Evolutionary conservation across 2,113 vertebrate species (phyloP).

Genomic region (Hemichromis elongatus): DNA sequence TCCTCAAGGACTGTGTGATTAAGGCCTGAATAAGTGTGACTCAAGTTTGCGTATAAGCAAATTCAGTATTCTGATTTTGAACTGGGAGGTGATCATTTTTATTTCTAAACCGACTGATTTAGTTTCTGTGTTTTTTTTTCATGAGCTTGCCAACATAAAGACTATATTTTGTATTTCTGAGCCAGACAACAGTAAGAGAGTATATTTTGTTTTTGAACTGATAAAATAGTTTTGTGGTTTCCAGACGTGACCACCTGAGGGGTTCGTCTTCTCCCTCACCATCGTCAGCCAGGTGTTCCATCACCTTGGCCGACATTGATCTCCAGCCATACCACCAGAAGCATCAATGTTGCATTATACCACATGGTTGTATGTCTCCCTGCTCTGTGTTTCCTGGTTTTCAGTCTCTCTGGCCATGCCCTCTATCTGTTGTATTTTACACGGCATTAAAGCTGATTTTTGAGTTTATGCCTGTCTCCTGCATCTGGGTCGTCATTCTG

Average conservation of each 20-base stretch:
- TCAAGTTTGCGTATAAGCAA: background rate
- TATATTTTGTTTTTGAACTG: accelerated
- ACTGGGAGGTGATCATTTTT: accelerated
- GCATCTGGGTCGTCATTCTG: no score
- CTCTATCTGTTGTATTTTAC: background rate
- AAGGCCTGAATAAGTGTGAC: background rate
- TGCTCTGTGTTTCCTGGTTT: background rate
- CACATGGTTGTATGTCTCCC: accelerated
- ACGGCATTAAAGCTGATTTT: background rate
- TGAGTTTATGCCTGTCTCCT: accelerated
- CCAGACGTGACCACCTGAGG: background rate
- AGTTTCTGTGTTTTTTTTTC: background rate
- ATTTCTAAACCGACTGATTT: background rate
- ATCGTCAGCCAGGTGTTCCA: background rate
- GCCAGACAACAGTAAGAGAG: background rate
- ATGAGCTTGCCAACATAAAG: background rate
- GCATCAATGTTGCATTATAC: background rate
- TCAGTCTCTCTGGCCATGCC: background rate
- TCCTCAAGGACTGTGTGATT: background rate
- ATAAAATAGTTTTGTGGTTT: background rate
- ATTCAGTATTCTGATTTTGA: background rate
- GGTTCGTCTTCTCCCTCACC: background rate
- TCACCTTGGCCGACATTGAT: background rate
- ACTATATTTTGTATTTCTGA: background rate
- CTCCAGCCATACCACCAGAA: background rate